Conservation (phyloP, 1,140 invertebrate genomes). For the Drosophila sproati region DNA sequence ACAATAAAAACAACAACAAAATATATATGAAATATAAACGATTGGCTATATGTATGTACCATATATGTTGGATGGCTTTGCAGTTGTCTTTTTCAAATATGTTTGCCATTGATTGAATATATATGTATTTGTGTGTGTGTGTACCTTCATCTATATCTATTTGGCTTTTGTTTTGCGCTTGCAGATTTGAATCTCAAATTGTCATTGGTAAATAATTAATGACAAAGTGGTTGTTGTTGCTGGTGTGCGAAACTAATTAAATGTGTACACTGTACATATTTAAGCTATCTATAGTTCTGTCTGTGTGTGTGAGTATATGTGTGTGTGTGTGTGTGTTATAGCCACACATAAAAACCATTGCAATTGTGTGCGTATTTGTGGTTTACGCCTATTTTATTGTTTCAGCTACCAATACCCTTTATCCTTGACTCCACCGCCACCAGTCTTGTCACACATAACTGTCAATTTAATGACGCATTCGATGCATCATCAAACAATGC, state of each 20-base stretch:
- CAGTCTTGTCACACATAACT: background rate
- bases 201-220: constrained; percentile 42
- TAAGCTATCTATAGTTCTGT: background rate
- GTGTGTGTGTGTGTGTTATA: background rate
- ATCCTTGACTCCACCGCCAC: background rate
- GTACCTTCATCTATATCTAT: background rate
- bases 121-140: too few relatives aligned
- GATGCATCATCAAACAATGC: constrained; percentile 33
- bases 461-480: constrained; percentile 41
- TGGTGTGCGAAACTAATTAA: constrained; percentile 42
- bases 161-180: constrained; percentile 36
- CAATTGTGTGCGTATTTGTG: constrained; percentile 38
- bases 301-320: background rate
- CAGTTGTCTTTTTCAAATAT: constrained; percentile 28
- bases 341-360: constrained; percentile 30
- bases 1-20: constrained; percentile 18
- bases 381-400: constrained; percentile 44
- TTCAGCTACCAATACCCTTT: background rate
- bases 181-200: constrained; percentile 7
- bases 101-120: constrained; percentile 45
- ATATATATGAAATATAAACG: constrained; percentile 13
- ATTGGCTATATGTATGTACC: constrained; percentile 22
- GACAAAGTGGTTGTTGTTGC: constrained; percentile 22
- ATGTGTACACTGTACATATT: constrained; percentile 26
- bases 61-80: constrained; percentile 28